A percentile compares a stretch with the other conserved stretches of the same genome.
These are phyloP conservation scores for Polietes domitor DNA, from an alignment of 2,888 invertebrate genomes.

Conservation along the genomic window DNA sequence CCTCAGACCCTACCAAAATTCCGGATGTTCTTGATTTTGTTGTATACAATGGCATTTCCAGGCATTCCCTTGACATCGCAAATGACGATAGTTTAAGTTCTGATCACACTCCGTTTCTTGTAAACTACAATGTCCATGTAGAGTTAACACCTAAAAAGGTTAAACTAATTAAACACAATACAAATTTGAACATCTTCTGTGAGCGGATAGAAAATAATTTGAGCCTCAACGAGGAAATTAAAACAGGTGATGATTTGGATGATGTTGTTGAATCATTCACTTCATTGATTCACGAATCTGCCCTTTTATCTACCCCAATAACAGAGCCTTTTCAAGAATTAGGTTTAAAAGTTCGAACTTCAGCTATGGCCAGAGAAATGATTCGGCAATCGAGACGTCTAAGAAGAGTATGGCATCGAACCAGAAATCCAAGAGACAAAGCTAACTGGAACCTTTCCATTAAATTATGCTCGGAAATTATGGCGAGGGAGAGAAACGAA, in stretches of 20 bases:
- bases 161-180: background rate
- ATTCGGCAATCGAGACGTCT: constrained; percentile 42
- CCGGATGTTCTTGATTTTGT: background rate
- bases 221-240: constrained; percentile 9
- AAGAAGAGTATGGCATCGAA: constrained; percentile 41
- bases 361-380: constrained; percentile 3
- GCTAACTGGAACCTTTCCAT: too few relatives aligned
- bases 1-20: too few relatives aligned
- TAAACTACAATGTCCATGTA: background rate
- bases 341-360: background rate
- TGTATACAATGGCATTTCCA: background rate
- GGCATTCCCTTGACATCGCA: background rate
- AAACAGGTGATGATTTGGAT: constrained; percentile 31
- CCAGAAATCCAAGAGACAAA: constrained; percentile 39
- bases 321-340: background rate
- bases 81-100: too few relatives aligned
- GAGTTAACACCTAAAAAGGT: background rate
- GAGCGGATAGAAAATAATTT: constrained; percentile 16
- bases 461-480: background rate
- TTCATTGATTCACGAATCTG: constrained; percentile 22
- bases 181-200: background rate
- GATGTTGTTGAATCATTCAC: constrained; percentile 42
- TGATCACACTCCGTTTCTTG: background rate
- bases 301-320: constrained; percentile 34
- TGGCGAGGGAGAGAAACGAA: too few relatives aligned